Conservation (phyloP, 2,888 invertebrate species). For the Pristionchus fissidentatus region DNA sequence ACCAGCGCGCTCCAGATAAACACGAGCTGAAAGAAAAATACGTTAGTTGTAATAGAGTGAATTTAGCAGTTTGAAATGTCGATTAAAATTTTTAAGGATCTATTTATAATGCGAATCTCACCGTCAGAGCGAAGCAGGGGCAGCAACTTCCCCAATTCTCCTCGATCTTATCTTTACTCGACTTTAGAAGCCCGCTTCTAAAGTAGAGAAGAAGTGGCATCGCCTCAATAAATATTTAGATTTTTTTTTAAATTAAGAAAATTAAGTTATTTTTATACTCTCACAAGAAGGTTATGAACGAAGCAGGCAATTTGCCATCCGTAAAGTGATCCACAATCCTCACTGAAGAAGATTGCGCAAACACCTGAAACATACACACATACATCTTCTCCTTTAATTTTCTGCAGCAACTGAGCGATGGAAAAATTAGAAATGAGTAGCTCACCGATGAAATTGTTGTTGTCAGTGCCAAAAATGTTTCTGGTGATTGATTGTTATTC, state of each 20-base stretch:
- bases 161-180: not conserved
- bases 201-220: not conserved
- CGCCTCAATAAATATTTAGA: no score
- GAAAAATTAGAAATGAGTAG: no score
- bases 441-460: not conserved
- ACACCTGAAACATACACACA: no score
- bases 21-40: no score
- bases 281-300: not conserved
- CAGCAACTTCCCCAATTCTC: not conserved
- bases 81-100: no score
- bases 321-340: not conserved
- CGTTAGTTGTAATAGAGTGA: no score
- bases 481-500: not conserved
- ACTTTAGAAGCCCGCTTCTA: not conserved
- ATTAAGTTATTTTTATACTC: not conserved
- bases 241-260: no score
- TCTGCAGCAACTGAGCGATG: no score
- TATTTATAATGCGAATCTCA: no score
- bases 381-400: not conserved
- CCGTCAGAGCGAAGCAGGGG: not conserved
- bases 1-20: no score
- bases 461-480: not conserved
- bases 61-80: no score
- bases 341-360: not conserved
- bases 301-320: constrained; percentile 15